These are phyloP conservation scores for Mus spretus DNA, from an alignment of 2,797 vertebrate genomes.

Conservation along the genomic window DNA sequence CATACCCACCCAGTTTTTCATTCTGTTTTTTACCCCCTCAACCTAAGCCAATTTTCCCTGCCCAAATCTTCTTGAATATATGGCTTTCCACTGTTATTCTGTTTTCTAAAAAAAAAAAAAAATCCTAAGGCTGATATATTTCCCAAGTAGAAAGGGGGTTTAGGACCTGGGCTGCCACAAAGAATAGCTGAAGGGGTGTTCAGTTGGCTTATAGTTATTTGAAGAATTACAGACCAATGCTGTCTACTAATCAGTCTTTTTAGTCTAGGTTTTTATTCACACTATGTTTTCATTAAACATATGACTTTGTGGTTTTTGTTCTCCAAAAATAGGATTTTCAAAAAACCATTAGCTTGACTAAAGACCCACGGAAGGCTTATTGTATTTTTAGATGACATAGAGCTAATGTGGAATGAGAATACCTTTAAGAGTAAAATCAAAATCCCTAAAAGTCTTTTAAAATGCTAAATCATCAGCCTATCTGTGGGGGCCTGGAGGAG, in stretches of 20 bases:
- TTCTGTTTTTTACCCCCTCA: too few relatives aligned
- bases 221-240: background rate
- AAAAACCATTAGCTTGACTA: conserved; percentile 39
- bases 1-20: background rate
- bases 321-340: background rate
- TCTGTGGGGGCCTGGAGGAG: background rate
- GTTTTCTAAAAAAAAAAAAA: background rate
- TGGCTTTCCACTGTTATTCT: background rate
- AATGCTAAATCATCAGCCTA: background rate
- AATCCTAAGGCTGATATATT: background rate
- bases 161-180: too few relatives aligned
- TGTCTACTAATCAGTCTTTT: conserved; percentile 30
- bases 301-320: conserved; percentile 41
- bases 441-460: conserved; percentile 42
- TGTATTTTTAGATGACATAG: conserved; percentile 56
- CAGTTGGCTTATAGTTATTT: conserved; percentile 27
- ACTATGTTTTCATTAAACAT: background rate
- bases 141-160: background rate
- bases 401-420: conserved; percentile 45
- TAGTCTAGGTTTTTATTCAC: conserved; percentile 17
- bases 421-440: background rate
- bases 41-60: background rate
- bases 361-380: conserved; percentile 51
- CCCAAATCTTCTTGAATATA: background rate
- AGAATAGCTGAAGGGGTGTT: background rate